Percentiles rank a stretch among this genome's conserved stretches.
Evolutionary conservation across 2,113 vertebrate genomes (phyloP).

Genomic region (Microcebus griseorufus): DNA sequence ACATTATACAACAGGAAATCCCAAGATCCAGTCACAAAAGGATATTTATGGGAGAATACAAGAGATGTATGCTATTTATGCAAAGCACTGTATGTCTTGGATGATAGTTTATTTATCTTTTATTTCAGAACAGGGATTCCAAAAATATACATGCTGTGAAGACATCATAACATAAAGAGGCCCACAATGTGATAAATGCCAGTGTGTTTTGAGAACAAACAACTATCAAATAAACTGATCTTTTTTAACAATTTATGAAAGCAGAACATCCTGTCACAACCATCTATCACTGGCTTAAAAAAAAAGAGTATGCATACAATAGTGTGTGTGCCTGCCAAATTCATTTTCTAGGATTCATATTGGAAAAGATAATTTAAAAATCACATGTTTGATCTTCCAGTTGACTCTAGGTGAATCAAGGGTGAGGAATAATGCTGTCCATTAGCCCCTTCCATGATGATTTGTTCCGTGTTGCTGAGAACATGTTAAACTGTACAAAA

Average conservation of each 20-base stretch:
- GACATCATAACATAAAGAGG: not conserved
- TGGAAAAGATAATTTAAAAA: not conserved
- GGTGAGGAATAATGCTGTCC: not conserved
- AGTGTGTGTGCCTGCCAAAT: not conserved
- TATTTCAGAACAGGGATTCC: slow-evolving; percentile 47
- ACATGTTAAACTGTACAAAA: not conserved
- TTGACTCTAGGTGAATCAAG: not conserved
- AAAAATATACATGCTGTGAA: slow-evolving; percentile 50
- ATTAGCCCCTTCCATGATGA: not conserved
- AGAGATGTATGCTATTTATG: slow-evolving; percentile 62
- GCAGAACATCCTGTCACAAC: not conserved
- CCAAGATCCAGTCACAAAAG: not conserved
- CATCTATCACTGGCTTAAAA: not conserved
- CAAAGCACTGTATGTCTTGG: slow-evolving; percentile 36
- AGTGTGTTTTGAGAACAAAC: not conserved
- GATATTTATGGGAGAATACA: slow-evolving; percentile 48
- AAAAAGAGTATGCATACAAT: not conserved
- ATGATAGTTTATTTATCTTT: slow-evolving; percentile 65
- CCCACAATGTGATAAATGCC: slow-evolving; percentile 34
- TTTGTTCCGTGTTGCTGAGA: not conserved
- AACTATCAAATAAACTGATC: slow-evolving; percentile 21
- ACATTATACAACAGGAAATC: slow-evolving; percentile 1
- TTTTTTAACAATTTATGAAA: slow-evolving; percentile 47
- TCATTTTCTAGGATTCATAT: not conserved
- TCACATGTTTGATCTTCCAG: not conserved